Base-by-base conservation (phyloP, 1,140 invertebrate genomes). In the Aporrectodea caliginosa region DNA sequence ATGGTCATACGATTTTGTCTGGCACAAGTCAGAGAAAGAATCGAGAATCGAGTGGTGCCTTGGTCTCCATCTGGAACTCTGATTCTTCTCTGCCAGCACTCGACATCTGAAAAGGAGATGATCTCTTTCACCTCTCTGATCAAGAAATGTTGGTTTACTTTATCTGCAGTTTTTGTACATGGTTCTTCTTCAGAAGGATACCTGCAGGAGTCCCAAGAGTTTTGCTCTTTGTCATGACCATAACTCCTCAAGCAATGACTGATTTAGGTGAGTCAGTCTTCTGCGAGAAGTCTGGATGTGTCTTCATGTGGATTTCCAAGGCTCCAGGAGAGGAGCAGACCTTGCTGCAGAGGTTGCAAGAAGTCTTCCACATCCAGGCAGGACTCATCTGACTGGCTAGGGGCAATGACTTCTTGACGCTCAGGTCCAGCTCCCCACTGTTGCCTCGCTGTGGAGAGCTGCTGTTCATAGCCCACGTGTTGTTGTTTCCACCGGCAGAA, bases 311-410 rank as follows among this genome's bases (percentile, higher is more conserved):
- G 33, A 86, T 83, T 71, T 89, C 88, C 1, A 89, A 80, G 2
- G 88, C 84, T 2, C 81, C 81, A 30, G 85, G 82, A 27, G 88
- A 86, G 22, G 85, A 81, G 81, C 86, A 89, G 22, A 85, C 85
- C 79, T 88, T 86, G 71, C 83, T 87, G 82, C 89, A 89, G n/a
- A 88, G 73, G 78, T 87, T 87, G 80, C 89, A 87, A 79, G 82
- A 84, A 81, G 82, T 84, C 80, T 81, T 87, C 86, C 84, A 88
- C 82, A 84, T 82, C 87, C 75, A 86, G 6, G 43, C 6, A 6
- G 43, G 43, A 58, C 6, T 58, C 6, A 58, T 22, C 6, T 22
- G 6, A 22, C 43, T 58, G 6, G 22, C 43, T 22, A 12, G 43
- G 43, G 43, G n/a, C n/a, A n/a, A 58, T 22, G 43, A 58, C 22